phyloP scores from a whole-genome alignment of 2,113 vertebrate genomes.

The Motacilla alba region DNA sequence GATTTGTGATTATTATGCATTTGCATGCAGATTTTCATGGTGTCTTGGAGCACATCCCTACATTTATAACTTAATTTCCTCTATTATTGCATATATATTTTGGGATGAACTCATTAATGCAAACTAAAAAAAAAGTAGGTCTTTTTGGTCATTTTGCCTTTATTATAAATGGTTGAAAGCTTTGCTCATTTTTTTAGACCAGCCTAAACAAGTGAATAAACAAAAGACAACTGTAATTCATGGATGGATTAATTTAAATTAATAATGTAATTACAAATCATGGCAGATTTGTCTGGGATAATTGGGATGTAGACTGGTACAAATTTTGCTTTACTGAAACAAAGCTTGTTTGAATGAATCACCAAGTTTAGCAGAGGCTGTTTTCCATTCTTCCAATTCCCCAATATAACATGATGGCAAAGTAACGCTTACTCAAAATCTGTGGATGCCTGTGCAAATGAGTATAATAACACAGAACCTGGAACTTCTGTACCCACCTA shows the following conservation, averaged over 20 bases:
- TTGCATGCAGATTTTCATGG: slow-evolving; percentile 97
- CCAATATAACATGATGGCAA: background rate
- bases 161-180: slow-evolving; percentile 77
- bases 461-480: background rate
- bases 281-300: slow-evolving; percentile 71
- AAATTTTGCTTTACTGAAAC: slow-evolving; percentile 56
- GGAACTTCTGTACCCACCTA: background rate
- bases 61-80: slow-evolving; percentile 97
- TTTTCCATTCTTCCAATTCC: background rate
- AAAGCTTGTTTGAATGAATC: slow-evolving; percentile 12
- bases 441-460: background rate
- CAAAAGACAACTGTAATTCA: slow-evolving; percentile 74
- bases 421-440: background rate
- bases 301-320: slow-evolving; percentile 66
- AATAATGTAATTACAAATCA: slow-evolving; percentile 73
- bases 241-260: slow-evolving; percentile 74
- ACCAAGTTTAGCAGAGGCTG: background rate
- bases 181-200: slow-evolving; percentile 70
- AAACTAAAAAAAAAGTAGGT: slow-evolving; percentile 71
- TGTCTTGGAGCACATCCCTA: slow-evolving; percentile 94
- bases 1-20: slow-evolving; percentile 99
- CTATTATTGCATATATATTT: slow-evolving; percentile 98
- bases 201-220: slow-evolving; percentile 70
- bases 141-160: slow-evolving; percentile 75
- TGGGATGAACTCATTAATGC: slow-evolving; percentile 81